These are phyloP conservation scores for Nothocercus nigrocapillus DNA, from an alignment of 2,113 vertebrate species.

Conservation along the genomic window DNA sequence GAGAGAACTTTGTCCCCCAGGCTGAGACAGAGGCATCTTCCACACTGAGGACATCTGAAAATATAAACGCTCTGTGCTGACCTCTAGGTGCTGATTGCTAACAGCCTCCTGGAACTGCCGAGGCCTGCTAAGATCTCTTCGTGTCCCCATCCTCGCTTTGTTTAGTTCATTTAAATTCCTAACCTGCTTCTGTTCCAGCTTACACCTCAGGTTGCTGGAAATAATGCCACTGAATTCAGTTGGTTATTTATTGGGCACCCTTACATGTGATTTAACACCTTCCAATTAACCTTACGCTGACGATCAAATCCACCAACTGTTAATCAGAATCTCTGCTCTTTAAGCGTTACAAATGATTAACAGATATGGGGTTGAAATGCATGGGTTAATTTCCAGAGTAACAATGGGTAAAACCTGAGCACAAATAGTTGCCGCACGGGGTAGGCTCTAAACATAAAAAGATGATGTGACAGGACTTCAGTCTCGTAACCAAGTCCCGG, in stretches of 20 bases:
- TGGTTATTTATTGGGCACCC: conserved; percentile 65
- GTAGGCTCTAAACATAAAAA: background rate
- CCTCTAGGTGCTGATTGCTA: background rate
- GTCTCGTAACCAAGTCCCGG: background rate
- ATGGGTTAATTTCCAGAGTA: background rate
- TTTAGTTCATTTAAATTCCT: background rate
- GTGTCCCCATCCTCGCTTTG: background rate
- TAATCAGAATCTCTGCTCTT: background rate
- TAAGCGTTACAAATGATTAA: background rate
- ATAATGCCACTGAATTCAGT: conserved; percentile 18
- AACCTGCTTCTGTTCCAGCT: background rate
- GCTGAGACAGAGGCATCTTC: rapidly evolving
- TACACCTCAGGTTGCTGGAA: background rate
- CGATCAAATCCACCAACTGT: background rate
- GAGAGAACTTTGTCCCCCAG: background rate
- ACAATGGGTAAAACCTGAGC: background rate
- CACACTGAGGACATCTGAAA: background rate
- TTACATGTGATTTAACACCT: conserved; percentile 32
- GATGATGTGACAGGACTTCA: background rate
- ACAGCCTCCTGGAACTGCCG: background rate
- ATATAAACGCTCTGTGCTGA: rapidly evolving
- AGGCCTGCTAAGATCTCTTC: background rate
- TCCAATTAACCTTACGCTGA: conserved; percentile 27
- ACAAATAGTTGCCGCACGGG: rapidly evolving
- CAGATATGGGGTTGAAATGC: background rate